These are phyloP conservation scores for Nomada flava DNA, from an alignment of 2,888 invertebrate genomes.

Conservation along the genomic window DNA sequence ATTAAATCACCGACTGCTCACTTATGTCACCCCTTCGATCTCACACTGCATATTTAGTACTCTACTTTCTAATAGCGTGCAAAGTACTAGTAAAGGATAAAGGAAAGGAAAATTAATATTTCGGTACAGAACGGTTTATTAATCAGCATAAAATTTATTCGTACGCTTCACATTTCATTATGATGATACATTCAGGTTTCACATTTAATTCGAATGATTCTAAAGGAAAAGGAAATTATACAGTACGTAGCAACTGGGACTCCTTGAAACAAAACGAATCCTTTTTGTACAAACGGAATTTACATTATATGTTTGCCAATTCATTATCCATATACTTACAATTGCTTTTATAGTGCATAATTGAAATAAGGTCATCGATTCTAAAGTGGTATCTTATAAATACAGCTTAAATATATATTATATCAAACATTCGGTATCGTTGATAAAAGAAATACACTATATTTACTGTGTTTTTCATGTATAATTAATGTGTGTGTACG, in stretches of 20 bases:
- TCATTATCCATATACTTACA: constrained; percentile 16
- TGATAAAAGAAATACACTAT: constrained; percentile 24
- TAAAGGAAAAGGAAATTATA: constrained; percentile 8
- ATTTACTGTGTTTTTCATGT: not conserved
- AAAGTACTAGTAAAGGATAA: not conserved
- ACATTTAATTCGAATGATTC: constrained; percentile 9
- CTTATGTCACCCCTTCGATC: no score
- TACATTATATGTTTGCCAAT: not conserved
- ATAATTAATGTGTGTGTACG: constrained; percentile 32
- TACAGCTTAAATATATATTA: constrained; percentile 31
- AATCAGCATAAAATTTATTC: constrained; percentile 10
- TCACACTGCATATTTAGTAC: no score
- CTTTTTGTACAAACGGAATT: constrained; percentile 1
- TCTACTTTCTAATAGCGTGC: not conserved
- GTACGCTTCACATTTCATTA: constrained; percentile 20
- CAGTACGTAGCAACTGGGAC: constrained; percentile 24
- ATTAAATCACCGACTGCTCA: no score
- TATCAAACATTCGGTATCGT: not conserved
- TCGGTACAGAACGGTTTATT: not conserved
- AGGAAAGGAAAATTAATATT: not conserved
- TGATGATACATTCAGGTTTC: constrained; percentile 16
- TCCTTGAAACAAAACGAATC: not conserved
- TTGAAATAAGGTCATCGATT: not conserved
- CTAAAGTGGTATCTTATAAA: constrained; percentile 21
- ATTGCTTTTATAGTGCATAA: not conserved